Conservation (phyloP, 2,888 invertebrate genomes). For the Sceliomorpha sp. region DNA sequence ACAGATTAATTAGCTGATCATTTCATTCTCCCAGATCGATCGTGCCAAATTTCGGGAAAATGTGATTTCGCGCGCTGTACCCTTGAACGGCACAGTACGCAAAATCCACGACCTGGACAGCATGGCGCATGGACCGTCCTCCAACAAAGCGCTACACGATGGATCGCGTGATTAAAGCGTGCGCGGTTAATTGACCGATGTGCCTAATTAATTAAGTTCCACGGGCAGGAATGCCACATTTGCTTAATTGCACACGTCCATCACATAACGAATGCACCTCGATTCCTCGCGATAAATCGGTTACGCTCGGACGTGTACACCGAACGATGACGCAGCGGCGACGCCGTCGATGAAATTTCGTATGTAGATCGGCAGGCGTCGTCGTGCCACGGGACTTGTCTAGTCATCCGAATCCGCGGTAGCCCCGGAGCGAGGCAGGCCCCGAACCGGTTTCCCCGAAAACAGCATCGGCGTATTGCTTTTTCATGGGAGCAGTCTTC, state of each 20-base stretch:
- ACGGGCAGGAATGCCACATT: slow-evolving; percentile 64
- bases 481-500: slow-evolving; percentile 26
- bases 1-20: too few species aligned
- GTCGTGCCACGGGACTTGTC: background rate
- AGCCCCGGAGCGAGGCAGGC: slow-evolving; percentile 18
- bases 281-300: slow-evolving; percentile 18
- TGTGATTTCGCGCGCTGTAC: too few species aligned
- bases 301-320: slow-evolving; percentile 22
- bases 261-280: slow-evolving; percentile 45
- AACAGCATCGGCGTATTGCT: slow-evolving; percentile 5
- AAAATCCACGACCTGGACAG: too few species aligned
- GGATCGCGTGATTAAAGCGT: too few species aligned
- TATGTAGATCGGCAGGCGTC: background rate
- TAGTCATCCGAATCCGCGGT: slow-evolving; percentile 33
- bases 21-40: too few species aligned
- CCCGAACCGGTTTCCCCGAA: slow-evolving; percentile 30
- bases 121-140: too few species aligned
- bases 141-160: too few species aligned
- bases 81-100: too few species aligned
- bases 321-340: slow-evolving; percentile 22
- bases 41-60: too few species aligned
- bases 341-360: background rate
- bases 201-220: slow-evolving; percentile 70
- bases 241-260: slow-evolving; percentile 73
- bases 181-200: slow-evolving; percentile 67